Evolutionary conservation across 2,113 vertebrate genomes (phyloP), one percentile per base, ranked within the genome.

Genomic region (Macaca mulatta): DNA sequence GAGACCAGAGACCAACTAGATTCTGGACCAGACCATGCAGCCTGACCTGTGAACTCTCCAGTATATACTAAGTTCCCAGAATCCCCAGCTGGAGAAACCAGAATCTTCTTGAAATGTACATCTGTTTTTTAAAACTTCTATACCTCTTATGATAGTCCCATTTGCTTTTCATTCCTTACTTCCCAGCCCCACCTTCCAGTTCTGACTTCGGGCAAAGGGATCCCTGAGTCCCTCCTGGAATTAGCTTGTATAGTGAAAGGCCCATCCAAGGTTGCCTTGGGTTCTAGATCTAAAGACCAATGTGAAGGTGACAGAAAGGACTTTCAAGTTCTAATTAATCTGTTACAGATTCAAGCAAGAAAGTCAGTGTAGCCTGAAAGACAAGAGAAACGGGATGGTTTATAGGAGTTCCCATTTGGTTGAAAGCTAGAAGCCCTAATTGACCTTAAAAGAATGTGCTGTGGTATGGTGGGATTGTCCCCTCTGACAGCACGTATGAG

Each of bases 71-170:
- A 95, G 17, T 95, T 96, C 52, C 25, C 92, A 88, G 84, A 96
- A 78, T 94, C 78, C 74, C 72, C 78, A 82, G 22, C 80, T 82
- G 55, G 67, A 96, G 78, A 96, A 96, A 78, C 77, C 52, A 93
- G 91, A 72, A 40, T 95, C 93, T 92, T 83, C 27, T 89, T 25
- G 57, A 85, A 67, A 40, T 90, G 38, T 70, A 32, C 3, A 59
- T 43, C 79, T 94, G 72, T 80, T 96, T 95, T 97, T 94, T 69
- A 61, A 96, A 30, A 64, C 61, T 78, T 88, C 52, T 59, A 0
- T 2, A 64, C 88, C 57, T 96, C 55, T 92, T 52, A 11, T 32
- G 13, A 61, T 38, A 86, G 45, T 81, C 17, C 30, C 13, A 23
- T 83, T 3, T 32, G 35, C 67, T 45, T 17, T 81, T 59, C 17